Conservation (phyloP, 2,888 invertebrate genomes). For the Micoletzkya japonica region DNA sequence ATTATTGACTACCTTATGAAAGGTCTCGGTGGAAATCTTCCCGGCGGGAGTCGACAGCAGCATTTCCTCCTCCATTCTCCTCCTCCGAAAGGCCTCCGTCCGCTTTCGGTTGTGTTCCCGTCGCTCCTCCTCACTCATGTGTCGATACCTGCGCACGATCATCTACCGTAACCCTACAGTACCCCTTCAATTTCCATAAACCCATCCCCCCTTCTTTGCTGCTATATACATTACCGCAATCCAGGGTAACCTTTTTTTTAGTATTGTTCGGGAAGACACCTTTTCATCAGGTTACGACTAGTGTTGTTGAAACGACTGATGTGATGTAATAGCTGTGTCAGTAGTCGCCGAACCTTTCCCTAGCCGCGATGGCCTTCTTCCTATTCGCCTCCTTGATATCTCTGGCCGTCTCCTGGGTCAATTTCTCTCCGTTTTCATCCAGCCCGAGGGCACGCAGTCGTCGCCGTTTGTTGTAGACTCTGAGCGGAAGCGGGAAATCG, state of each 20-base stretch:
- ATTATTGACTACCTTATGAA: slow-evolving; percentile 30
- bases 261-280: too few species aligned
- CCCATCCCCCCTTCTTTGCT: too few species aligned
- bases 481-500: too few species aligned
- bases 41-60: slow-evolving; percentile 31
- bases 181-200: too few species aligned
- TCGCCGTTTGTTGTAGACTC: slow-evolving; percentile 40
- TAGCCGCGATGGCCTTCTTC: slow-evolving; percentile 49
- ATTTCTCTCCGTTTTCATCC: slow-evolving; percentile 31
- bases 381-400: slow-evolving; percentile 29
- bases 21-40: slow-evolving; percentile 38
- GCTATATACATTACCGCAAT: too few species aligned
- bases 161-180: too few species aligned
- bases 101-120: slow-evolving; percentile 26
- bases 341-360: slow-evolving; percentile 32
- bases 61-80: slow-evolving; percentile 7
- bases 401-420: background rate
- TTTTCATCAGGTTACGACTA: too few species aligned
- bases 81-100: slow-evolving; percentile 25
- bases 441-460: slow-evolving; percentile 40
- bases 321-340: too few species aligned
- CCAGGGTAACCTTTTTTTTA: too few species aligned
- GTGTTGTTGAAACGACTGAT: too few species aligned
- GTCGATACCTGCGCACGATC: slow-evolving; percentile 28
- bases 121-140: slow-evolving; percentile 28